Base-by-base conservation (phyloP, 2,797 vertebrate species). In the Coluber constrictor region DNA sequence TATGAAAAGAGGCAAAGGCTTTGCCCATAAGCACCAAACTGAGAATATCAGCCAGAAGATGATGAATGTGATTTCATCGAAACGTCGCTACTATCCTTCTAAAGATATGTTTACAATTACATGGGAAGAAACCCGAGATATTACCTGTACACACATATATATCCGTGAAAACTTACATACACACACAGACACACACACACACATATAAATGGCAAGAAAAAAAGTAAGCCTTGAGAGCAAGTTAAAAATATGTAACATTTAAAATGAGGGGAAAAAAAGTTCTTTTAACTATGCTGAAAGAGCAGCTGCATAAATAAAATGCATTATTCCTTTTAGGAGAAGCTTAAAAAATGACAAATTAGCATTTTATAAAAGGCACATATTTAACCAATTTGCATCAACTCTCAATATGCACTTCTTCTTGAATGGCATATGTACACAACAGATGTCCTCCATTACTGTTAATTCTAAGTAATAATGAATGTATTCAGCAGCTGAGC, bases 401-500 rank as follows among this genome's bases (percentile, higher is more conserved):
- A 56, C 6, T 29, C 32, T 90, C 87, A 93, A 87, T 5, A 93
- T 54, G 29, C 74, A 56, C 90, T 92, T 37, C 10, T 91, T 94
- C 3, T 27, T 90, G n/a, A 54, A 90, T 87, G 60, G 54, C 0
- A 1, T 70, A 90, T 16, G 87, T 43, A 94, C n/a, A 92, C 56
- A 94, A 88, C 91, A 57, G 91, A 90, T 0, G 3, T n/a, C 11
- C 88, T 60, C 43, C n/a, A 88, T 32, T 93, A 90, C 88, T 3
- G 20, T n/a, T 88, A 92, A 27, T 60, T 96, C 92, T 93, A 32
- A 60, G 12, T 83, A 95, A 89, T 89, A 89, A 93, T 1, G 29
- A 57, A 57, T 94, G 66, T 43, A 94, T 89, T 88, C 70, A 60
- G 61, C 55, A 94, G 92, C 94, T n/a, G 88, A 93, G 74, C 5